A percentile compares a stretch with the other conserved stretches of the same genome.
phyloP scores from a whole-genome alignment of 2,113 vertebrate species.

The Boulengeromyrus knoepffleri region DNA sequence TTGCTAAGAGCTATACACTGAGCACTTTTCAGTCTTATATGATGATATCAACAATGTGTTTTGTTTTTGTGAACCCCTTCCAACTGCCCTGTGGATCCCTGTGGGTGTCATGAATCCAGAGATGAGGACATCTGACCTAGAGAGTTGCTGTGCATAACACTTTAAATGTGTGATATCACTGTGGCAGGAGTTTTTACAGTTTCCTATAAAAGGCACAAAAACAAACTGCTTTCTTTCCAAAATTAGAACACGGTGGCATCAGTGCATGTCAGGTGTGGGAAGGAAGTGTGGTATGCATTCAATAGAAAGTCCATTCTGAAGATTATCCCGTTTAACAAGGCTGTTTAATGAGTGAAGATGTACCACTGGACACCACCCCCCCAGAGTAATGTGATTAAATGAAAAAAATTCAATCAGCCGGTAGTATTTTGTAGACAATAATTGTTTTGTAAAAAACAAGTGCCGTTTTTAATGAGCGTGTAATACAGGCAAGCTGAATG shows the following conservation, averaged over 20 bases:
- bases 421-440: slow-evolving; percentile 1
- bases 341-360: background rate
- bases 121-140: background rate
- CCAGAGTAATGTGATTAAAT: background rate
- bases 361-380: background rate
- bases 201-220: background rate
- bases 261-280: background rate
- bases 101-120: background rate
- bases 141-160: background rate
- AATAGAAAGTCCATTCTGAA: background rate
- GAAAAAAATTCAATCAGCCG: background rate
- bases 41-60: background rate
- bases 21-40: background rate
- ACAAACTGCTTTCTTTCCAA: background rate
- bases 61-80: background rate
- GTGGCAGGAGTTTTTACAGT: background rate
- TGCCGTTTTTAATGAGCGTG: background rate
- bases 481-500: background rate
- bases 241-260: background rate
- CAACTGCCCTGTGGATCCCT: background rate
- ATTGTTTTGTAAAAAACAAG: background rate
- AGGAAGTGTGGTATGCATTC: background rate
- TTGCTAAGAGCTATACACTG: background rate
- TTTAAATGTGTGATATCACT: background rate
- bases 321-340: background rate